These are phyloP conservation scores for Leptogaster cylindrica DNA, from an alignment of 2,888 invertebrate genomes.

Conservation along the genomic window DNA sequence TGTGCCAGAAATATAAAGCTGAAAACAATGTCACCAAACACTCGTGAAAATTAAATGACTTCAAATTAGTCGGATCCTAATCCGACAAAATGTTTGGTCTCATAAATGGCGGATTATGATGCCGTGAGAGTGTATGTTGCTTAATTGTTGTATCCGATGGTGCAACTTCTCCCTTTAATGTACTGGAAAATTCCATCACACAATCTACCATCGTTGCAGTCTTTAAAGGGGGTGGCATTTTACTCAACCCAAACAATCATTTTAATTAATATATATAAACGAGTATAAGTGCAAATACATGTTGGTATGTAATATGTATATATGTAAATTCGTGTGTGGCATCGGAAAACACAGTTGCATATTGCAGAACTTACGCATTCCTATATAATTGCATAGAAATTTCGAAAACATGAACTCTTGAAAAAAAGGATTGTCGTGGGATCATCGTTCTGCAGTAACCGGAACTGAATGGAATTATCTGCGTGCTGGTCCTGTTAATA, in stretches of 20 bases:
- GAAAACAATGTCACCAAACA: slow-evolving; percentile 42
- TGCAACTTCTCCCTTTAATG: slow-evolving; percentile 24
- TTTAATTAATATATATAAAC: too few relatives aligned
- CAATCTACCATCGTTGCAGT: too few relatives aligned
- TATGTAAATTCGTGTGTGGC: too few relatives aligned
- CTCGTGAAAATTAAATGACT: slow-evolving; percentile 43
- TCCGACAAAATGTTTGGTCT: slow-evolving; percentile 43
- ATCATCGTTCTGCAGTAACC: not conserved
- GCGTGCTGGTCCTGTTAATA: slow-evolving; percentile 2
- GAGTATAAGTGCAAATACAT: too few relatives aligned
- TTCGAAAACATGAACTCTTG: slow-evolving; percentile 24
- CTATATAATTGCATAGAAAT: slow-evolving; percentile 22
- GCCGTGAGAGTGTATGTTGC: slow-evolving; percentile 25
- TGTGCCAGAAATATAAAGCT: slow-evolving; percentile 26
- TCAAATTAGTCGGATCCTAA: slow-evolving; percentile 44
- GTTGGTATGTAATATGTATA: too few relatives aligned
- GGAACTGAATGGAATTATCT: not conserved
- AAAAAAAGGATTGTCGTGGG: not conserved
- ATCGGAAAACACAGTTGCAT: too few relatives aligned
- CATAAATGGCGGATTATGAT: slow-evolving; percentile 41
- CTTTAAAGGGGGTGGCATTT: too few relatives aligned
- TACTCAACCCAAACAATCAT: too few relatives aligned
- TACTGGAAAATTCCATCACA: slow-evolving; percentile 26
- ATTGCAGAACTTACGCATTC: slow-evolving; percentile 30
- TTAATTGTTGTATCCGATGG: slow-evolving; percentile 35